These are phyloP conservation scores for Plebejus anna DNA, from an alignment of 2,888 invertebrate species.

Conservation along the genomic window DNA sequence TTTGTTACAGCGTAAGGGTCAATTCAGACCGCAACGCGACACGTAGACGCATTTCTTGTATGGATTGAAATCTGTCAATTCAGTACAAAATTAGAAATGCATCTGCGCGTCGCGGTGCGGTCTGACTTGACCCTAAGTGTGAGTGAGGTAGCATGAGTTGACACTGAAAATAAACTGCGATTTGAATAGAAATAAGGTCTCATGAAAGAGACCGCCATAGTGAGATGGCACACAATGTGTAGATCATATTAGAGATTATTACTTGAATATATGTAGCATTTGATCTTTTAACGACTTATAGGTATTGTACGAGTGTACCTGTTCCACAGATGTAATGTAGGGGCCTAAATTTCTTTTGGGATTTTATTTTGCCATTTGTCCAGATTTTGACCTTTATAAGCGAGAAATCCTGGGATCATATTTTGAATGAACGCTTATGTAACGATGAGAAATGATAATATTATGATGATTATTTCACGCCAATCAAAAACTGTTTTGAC, in stretches of 20 bases:
- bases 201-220: constrained; percentile 25
- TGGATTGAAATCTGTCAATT: too few relatives aligned
- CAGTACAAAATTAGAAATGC: too few relatives aligned
- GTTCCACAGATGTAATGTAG: constrained; percentile 51
- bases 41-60: too few relatives aligned
- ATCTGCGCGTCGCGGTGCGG: too few relatives aligned
- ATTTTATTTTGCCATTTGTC: constrained; percentile 30
- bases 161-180: not conserved
- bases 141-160: not conserved
- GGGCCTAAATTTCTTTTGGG: constrained; percentile 56
- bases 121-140: too few relatives aligned
- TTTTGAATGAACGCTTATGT: not conserved
- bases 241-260: constrained; percentile 39
- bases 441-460: not conserved
- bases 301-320: constrained; percentile 67
- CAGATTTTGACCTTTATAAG: not conserved
- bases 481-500: too few relatives aligned
- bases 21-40: too few relatives aligned
- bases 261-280: constrained; percentile 44
- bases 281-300: constrained; percentile 57
- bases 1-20: not conserved
- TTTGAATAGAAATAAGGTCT: constrained; percentile 11
- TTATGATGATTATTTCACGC: too few relatives aligned
- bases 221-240: constrained; percentile 42
- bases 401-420: constrained; percentile 1